phyloP scores from a whole-genome alignment of 1,140 invertebrate species.

The Halictus rubicundus region DNA sequence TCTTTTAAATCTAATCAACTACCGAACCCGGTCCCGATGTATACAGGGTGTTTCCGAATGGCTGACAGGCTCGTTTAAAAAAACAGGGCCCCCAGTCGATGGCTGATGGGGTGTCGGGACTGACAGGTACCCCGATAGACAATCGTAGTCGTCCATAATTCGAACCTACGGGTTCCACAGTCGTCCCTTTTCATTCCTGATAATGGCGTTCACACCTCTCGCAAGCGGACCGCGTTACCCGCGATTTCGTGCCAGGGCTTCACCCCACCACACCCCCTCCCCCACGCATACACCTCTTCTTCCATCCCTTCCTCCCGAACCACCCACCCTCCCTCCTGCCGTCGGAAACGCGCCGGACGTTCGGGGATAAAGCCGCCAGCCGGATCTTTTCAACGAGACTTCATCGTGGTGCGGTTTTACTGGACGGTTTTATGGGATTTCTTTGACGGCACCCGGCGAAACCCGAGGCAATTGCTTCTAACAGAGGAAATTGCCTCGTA shows the following conservation, averaged over 20 bases:
- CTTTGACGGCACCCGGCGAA: slow-evolving; percentile 10
- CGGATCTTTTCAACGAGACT: slow-evolving; percentile 18
- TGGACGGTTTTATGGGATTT: slow-evolving; percentile 13
- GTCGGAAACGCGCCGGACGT: not conserved
- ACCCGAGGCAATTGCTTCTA: slow-evolving; percentile 12
- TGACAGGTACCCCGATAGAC: slow-evolving; percentile 16
- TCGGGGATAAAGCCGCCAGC: not conserved
- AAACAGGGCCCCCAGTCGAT: slow-evolving; percentile 15
- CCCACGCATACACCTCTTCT: too few relatives aligned
- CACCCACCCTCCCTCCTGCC: too few relatives aligned
- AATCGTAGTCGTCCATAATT: slow-evolving; percentile 23
- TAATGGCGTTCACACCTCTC: not conserved
- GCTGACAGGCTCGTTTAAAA: slow-evolving; percentile 42
- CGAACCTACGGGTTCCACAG: slow-evolving; percentile 2
- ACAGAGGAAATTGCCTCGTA: slow-evolving; percentile 18
- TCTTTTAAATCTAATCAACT: slow-evolving; percentile 70
- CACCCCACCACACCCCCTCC: too few relatives aligned
- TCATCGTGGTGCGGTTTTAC: slow-evolving; percentile 27
- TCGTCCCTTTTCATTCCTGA: not conserved
- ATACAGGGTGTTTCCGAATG: slow-evolving; percentile 54
- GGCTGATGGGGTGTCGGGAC: slow-evolving; percentile 13
- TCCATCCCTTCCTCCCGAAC: too few relatives aligned
- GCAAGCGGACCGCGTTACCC: not conserved
- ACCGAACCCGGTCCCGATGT: slow-evolving; percentile 58
- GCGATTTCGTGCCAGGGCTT: not conserved